Percentiles rank a stretch among this genome's conserved stretches.
Evolutionary conservation across 2,888 invertebrate species (phyloP).

Genomic region (Thumatha senex): DNA sequence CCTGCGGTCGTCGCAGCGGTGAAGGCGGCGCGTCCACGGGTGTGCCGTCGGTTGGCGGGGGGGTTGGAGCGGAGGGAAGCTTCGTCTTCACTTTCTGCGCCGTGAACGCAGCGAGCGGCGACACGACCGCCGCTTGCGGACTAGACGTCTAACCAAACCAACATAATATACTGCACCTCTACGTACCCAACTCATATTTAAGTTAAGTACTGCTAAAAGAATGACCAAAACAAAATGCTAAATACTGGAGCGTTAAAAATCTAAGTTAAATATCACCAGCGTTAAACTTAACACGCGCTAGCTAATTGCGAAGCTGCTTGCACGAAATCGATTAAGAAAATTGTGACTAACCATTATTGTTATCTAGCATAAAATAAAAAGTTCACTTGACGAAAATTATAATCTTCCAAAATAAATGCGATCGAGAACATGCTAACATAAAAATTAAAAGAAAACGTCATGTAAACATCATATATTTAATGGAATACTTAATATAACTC

Average conservation of each 20-base stretch:
- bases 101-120: slow-evolving; percentile 70
- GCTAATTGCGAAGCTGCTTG: slow-evolving; percentile 63
- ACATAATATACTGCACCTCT: slow-evolving; percentile 65
- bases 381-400: slow-evolving; percentile 46
- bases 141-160: slow-evolving; percentile 80
- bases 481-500: slow-evolving; percentile 75
- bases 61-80: slow-evolving; percentile 46
- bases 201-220: slow-evolving; percentile 41
- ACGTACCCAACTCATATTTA: slow-evolving; percentile 39
- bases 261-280: slow-evolving; percentile 23
- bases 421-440: slow-evolving; percentile 56
- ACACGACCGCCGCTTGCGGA: slow-evolving; percentile 61
- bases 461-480: slow-evolving; percentile 74
- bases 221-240: slow-evolving; percentile 54
- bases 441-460: slow-evolving; percentile 52
- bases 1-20: slow-evolving; percentile 45
- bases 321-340: slow-evolving; percentile 61
- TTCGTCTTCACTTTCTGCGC: slow-evolving; percentile 62
- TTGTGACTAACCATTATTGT: slow-evolving; percentile 34
- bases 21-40: slow-evolving; percentile 34
- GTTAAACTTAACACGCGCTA: slow-evolving; percentile 31
- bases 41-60: slow-evolving; percentile 45
- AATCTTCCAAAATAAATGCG: slow-evolving; percentile 83
- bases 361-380: slow-evolving; percentile 43
- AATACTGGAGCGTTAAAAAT: slow-evolving; percentile 32